A percentile compares a stretch with the other conserved stretches of the same genome.
Evolutionary conservation across 2,797 vertebrate genomes (phyloP).

Genomic region (Oreortyx pictus): DNA sequence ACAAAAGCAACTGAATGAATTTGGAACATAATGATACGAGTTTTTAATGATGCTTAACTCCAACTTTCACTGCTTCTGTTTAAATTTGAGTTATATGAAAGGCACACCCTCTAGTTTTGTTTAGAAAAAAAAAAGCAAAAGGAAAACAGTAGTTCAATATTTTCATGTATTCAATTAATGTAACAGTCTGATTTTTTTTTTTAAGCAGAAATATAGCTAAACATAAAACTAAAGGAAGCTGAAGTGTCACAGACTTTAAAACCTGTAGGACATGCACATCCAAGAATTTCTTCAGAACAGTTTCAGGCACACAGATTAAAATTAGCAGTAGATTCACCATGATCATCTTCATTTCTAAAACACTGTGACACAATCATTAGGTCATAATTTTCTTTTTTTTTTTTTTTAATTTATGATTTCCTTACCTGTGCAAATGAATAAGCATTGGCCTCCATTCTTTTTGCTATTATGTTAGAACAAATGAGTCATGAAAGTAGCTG

Average conservation of each 20-base stretch:
- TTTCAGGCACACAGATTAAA: background rate
- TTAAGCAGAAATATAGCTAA: background rate
- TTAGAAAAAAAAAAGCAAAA: background rate
- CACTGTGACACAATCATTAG: rapidly evolving
- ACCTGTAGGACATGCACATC: background rate
- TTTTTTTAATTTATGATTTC: background rate
- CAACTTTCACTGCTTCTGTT: background rate
- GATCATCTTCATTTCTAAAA: background rate
- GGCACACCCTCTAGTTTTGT: background rate
- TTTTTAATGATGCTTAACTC: background rate
- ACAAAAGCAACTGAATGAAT: background rate
- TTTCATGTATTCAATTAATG: background rate
- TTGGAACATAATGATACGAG: background rate
- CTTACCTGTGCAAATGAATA: background rate
- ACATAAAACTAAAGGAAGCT: background rate
- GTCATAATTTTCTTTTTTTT: background rate
- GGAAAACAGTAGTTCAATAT: background rate
- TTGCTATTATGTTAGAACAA: background rate
- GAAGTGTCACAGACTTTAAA: background rate
- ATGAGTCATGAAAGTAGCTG: background rate
- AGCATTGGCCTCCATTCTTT: background rate
- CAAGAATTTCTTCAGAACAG: background rate
- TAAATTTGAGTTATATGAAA: background rate
- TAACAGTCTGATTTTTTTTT: background rate
- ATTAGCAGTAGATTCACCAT: background rate